Evolutionary conservation across 2,888 invertebrate genomes (phyloP).

Genomic region (Cheilosia pagana): DNA sequence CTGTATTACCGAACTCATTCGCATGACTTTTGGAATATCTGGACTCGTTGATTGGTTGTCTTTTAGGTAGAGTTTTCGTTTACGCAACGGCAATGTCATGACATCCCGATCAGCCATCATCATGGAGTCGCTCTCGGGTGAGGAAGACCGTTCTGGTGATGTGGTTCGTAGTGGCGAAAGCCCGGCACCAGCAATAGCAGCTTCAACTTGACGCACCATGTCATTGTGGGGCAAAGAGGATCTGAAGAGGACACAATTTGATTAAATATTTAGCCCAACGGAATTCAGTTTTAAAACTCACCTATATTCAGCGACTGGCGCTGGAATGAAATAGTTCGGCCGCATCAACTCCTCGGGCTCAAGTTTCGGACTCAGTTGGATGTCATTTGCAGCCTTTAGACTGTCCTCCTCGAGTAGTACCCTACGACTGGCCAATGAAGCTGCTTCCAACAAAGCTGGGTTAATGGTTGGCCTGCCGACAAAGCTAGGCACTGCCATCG

Average conservation of each 20-base stretch:
- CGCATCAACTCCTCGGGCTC: slow-evolving; percentile 77
- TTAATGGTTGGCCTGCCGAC: slow-evolving; percentile 79
- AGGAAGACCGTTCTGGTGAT: slow-evolving; percentile 84
- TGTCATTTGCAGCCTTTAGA: slow-evolving; percentile 26
- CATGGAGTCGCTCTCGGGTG: slow-evolving; percentile 85
- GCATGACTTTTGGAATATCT: slow-evolving; percentile 80
- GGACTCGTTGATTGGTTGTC: slow-evolving; percentile 84
- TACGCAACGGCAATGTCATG: slow-evolving; percentile 89
- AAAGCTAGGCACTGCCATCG: slow-evolving; percentile 47
- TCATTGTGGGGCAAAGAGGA: slow-evolving; percentile 79
- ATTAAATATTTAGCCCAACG: not conserved
- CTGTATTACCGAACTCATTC: slow-evolving; percentile 91
- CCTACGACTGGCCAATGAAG: slow-evolving; percentile 81
- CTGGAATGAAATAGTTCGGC: slow-evolving; percentile 79
- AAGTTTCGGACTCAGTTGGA: slow-evolving; percentile 54
- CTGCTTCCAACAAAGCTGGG: slow-evolving; percentile 82
- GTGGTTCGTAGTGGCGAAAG: slow-evolving; percentile 86
- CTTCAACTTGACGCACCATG: slow-evolving; percentile 87
- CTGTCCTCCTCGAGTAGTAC: slow-evolving; percentile 64
- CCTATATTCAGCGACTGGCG: slow-evolving; percentile 83
- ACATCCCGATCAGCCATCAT: slow-evolving; percentile 85
- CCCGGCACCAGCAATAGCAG: slow-evolving; percentile 85
- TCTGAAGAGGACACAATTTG: slow-evolving; percentile 72
- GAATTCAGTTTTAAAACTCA: slow-evolving; percentile 76
- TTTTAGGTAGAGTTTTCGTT: slow-evolving; percentile 91